Evolutionary conservation across 1,140 invertebrate genomes (phyloP), one percentile per base, ranked within the genome.

Genomic region (Ooceraea biroi): DNA sequence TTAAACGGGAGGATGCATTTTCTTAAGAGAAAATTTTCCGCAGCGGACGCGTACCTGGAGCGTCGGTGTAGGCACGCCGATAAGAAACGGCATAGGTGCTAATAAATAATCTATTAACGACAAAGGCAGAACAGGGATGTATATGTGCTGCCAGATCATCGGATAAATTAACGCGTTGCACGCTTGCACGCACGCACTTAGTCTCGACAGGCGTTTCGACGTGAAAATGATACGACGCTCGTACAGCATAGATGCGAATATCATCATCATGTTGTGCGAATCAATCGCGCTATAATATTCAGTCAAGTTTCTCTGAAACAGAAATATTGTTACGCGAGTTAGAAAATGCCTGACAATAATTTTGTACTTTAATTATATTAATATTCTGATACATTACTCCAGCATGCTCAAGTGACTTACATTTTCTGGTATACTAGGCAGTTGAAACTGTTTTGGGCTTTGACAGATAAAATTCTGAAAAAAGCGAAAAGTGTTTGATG

Each of bases 131-230:
- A 99, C 97, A 41, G 99, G 98, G 93, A 99, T 99, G 92, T 98
- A 99, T 91, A 99, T 98, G 91, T 99, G 98, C 93, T 99, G 98
- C 98, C 99, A 99, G 87, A 97, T 97, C 98, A 99, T 99, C 4
- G 99, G 99, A 94, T 99, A 99, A 41, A 99, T 96, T 44, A 99
- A 96, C 78, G 97, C 96, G 92, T 98, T 98, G 8, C 98, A 97
- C 5, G 98, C 98, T 94, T 99, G 98, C 19, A 99, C 97, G 91
- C 98, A 99, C 1, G 98, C 97, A 84, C 98, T 98, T 57, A 99
- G 94, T 78, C 98, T 95, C 88, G 97, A 98, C 74, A 99, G 95
- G 92, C 97, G 97, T 84, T 96, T 97, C 0, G 98, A 99, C 5
- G 97, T 98, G 85, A 99, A 97, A 72, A 99, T 96, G 82, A 99